These are phyloP conservation scores for Hippocampus barbouri DNA, from an alignment of 2,113 vertebrate species.

Conservation along the genomic window DNA sequence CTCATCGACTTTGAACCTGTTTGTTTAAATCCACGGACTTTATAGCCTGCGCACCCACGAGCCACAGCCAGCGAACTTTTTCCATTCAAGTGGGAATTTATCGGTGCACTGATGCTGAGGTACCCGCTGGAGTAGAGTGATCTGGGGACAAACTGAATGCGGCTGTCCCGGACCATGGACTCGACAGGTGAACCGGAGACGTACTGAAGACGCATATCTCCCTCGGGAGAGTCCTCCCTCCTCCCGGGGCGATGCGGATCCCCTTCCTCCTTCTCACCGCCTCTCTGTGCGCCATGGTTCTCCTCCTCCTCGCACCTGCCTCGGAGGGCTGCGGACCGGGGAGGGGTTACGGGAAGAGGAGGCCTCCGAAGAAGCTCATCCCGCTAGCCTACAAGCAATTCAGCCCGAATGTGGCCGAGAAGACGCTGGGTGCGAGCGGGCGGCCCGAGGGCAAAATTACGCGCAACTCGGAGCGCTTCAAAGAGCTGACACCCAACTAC, in stretches of 20 bases:
- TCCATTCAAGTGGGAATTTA: slow-evolving; percentile 20
- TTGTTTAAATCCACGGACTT: slow-evolving; percentile 87
- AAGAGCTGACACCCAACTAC: slow-evolving; percentile 95
- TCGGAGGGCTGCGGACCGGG: slow-evolving; percentile 91
- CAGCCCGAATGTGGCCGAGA: slow-evolving; percentile 93
- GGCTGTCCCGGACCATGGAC: slow-evolving; percentile 69
- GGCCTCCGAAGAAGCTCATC: slow-evolving; percentile 86
- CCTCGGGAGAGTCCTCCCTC: slow-evolving; percentile 60
- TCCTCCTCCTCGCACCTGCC: slow-evolving; percentile 82
- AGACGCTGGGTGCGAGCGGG: slow-evolving; percentile 94
- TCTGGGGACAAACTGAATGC: slow-evolving; percentile 40
- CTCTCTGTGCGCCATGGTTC: slow-evolving; percentile 78
- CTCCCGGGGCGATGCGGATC: slow-evolving; percentile 82
- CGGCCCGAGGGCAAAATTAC: slow-evolving; percentile 93
- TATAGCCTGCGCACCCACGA: slow-evolving; percentile 74
- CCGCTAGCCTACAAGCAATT: slow-evolving; percentile 92
- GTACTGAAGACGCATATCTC: slow-evolving; percentile 66
- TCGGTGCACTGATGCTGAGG: slow-evolving; percentile 17
- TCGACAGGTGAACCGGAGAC: slow-evolving; percentile 61
- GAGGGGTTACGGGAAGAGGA: slow-evolving; percentile 91
- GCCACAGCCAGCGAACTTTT: slow-evolving; percentile 32
- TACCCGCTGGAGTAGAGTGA: slow-evolving; percentile 12
- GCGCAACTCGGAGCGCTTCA: slow-evolving; percentile 90
- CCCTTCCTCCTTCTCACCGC: slow-evolving; percentile 74
- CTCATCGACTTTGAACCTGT: slow-evolving; percentile 77